These are phyloP conservation scores for Tribolium madens DNA, from an alignment of 1,140 invertebrate species.

Conservation along the genomic window DNA sequence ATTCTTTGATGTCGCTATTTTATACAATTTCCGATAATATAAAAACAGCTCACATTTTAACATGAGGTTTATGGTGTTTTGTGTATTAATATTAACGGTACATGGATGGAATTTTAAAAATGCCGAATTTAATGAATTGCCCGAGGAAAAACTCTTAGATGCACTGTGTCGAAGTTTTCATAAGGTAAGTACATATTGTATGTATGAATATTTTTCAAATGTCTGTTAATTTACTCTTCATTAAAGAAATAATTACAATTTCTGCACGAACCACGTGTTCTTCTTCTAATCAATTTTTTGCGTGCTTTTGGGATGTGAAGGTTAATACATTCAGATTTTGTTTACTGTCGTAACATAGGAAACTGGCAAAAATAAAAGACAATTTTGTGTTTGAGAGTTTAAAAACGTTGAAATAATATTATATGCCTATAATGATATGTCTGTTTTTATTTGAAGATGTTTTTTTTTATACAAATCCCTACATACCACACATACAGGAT, in stretches of 20 bases:
- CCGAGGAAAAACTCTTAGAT: conserved; percentile 12
- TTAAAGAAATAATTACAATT: background rate
- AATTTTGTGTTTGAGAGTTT: too few species aligned
- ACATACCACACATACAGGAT: too few species aligned
- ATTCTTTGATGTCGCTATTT: background rate
- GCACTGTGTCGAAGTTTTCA: conserved; percentile 15
- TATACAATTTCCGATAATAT: background rate
- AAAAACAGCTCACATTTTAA: background rate
- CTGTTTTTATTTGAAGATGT: too few species aligned
- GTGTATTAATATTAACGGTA: background rate
- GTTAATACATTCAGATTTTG: background rate
- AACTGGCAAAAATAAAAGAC: too few species aligned
- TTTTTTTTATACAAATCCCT: too few species aligned
- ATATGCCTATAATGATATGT: too few species aligned
- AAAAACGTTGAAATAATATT: too few species aligned
- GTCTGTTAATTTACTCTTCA: too few species aligned
- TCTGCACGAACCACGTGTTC: background rate
- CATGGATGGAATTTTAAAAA: conserved; percentile 6
- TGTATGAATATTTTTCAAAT: too few species aligned
- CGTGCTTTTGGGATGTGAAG: background rate
- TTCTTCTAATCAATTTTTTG: background rate
- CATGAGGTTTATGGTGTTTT: background rate
- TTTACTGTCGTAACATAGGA: background rate
- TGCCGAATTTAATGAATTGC: conserved; percentile 3
- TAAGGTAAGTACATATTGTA: background rate